Base-by-base conservation (phyloP, 1,140 invertebrate species). In the Trialeurodes vaporariorum region DNA sequence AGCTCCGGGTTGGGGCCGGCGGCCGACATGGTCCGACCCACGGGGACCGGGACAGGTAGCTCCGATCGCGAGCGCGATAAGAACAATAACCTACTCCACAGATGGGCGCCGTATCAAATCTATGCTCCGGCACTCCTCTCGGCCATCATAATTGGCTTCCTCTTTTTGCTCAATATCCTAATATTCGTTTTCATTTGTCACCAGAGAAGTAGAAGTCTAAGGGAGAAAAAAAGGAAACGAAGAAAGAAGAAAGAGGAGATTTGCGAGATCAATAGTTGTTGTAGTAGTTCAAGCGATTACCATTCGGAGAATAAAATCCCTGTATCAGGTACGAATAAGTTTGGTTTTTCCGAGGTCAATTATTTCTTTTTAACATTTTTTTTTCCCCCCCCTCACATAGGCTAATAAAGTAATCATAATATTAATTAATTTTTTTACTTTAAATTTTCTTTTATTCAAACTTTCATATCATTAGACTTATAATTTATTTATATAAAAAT, bases 171-270 rank as follows among this genome's bases (percentile, higher is more conserved):
- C 1, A 98, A 98, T 77, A 86, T 96, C 9, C 82, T 97, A 0
- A 94, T 98, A 64, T 96, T 97, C 74, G 93, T 92, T 40, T 93
- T 92, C 27, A 93, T 97, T 59, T 96, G 95, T 75, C 93, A 95
- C 74, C 92, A 96, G 76, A 83, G 92, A 11, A 89, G 92, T 72
- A 83, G 88, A 27, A 75, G 76, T 63, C 77, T 83, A 64, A 80
- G 80, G 13, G 84, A 86, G 49, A 87, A 88, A 49, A 5, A 17
- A 5, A 5, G 34, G 73, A 88, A 86, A 71, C 88, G 87, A 73
- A 61, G 66, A 49, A 73, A 73, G 66, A 5, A 17, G 5, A 88
- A 88, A 74, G 88, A 90, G 72, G 87, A 90, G 72, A 72, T 88
- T 27, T 81, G 84, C 27, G 87, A 88, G 75, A 85, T 83, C 58